Percentiles rank a stretch among this genome's conserved stretches.
Conservation (phyloP, 2,113 vertebrate genomes). For the Nyctereutes procyonoides region DNA sequence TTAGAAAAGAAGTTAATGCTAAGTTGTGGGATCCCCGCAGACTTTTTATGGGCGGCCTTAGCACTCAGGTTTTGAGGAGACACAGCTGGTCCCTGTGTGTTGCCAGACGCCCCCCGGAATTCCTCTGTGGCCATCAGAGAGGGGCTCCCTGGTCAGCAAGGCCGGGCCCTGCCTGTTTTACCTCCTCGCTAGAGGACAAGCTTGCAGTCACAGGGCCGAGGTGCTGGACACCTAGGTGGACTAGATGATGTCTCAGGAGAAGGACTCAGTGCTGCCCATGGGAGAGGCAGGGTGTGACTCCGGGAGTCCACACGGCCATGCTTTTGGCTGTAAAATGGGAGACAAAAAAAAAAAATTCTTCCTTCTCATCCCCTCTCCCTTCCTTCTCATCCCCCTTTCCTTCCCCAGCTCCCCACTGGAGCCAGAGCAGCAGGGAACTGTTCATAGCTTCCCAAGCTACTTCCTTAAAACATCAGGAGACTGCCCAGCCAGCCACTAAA, state of each 20-base stretch:
- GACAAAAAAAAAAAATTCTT: background rate
- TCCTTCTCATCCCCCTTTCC: no score
- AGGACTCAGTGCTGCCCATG: rapidly evolving
- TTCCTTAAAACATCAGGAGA: background rate
- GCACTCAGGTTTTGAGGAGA: background rate
- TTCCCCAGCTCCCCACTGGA: background rate
- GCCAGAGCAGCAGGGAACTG: background rate
- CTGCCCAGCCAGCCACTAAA: rapidly evolving
- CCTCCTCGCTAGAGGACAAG: background rate
- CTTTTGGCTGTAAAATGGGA: background rate
- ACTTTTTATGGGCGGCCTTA: background rate
- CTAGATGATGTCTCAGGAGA: background rate
- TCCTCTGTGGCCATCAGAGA: rapidly evolving
- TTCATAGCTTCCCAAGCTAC: background rate
- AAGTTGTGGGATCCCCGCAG: background rate
- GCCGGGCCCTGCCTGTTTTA: rapidly evolving
- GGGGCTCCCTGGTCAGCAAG: rapidly evolving
- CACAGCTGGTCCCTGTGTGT: rapidly evolving
- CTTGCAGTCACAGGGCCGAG: background rate
- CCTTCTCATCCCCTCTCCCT: no score
- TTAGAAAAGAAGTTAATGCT: constrained; percentile 4
- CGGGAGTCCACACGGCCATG: rapidly evolving
- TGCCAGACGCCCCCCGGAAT: no score
- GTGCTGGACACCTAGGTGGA: background rate
- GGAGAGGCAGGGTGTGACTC: background rate